These are phyloP conservation scores for Megalopta genalis DNA, from an alignment of 1,140 invertebrate genomes.

Conservation along the genomic window DNA sequence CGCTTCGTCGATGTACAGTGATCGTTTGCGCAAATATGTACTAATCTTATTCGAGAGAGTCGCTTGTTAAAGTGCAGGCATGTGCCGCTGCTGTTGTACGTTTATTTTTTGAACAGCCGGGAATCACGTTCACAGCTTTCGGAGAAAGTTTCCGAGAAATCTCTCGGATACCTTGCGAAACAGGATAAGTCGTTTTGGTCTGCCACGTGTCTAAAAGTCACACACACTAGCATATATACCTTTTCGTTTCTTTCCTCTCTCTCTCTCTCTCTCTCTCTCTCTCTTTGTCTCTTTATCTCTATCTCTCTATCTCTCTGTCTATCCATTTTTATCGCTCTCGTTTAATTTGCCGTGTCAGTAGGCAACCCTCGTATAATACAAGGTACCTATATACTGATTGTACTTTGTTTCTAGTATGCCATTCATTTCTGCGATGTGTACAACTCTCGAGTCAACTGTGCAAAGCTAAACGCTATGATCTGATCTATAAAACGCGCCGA, in stretches of 20 bases:
- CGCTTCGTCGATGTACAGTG: no score
- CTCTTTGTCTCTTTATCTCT: conserved; percentile 40
- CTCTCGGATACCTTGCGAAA: no score
- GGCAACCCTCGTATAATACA: conserved; percentile 60
- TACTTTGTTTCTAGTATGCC: conserved; percentile 52
- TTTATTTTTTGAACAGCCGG: no score
- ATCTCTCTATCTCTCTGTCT: conserved; percentile 39
- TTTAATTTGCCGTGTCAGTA: conserved; percentile 55
- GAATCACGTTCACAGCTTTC: no score
- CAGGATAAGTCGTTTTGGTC: neutral
- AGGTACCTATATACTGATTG: conserved; percentile 49
- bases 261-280: conserved; percentile 36
- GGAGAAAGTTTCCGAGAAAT: no score
- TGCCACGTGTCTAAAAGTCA: conserved; percentile 45
- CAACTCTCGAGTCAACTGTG: conserved; percentile 58
- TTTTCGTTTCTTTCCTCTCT: conserved; percentile 27
- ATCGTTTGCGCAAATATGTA: no score
- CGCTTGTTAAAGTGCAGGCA: no score
- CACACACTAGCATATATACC: conserved; percentile 39
- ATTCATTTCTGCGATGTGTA: conserved; percentile 59
- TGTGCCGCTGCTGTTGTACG: no score
- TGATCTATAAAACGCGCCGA: conserved; percentile 32
- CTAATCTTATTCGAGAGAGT: no score
- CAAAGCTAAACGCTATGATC: conserved; percentile 61
- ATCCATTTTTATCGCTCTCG: conserved; percentile 44